Base-by-base conservation (phyloP, 2,888 invertebrate species). In the Aleiodes testaceus region DNA sequence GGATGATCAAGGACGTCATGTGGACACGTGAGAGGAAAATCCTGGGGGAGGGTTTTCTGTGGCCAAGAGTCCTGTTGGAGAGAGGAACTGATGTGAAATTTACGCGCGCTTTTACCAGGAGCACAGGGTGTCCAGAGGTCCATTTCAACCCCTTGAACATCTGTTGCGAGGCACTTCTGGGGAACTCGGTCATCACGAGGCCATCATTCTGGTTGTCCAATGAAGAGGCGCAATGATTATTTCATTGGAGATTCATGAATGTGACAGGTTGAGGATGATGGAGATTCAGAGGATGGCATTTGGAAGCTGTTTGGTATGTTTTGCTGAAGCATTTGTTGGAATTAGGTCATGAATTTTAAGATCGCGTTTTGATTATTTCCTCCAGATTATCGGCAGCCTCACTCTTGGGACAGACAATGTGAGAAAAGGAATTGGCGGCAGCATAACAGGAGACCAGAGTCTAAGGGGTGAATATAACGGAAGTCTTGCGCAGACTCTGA, bases 341-440 rank as follows among this genome's bases (percentile, higher is more conserved):
- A 16, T n/a, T n/a, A n/a, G n/a, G n/a, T n/a, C n/a, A n/a, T n/a
- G n/a, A n/a, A n/a, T n/a, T n/a, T n/a, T n/a, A n/a, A n/a, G n/a
- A n/a, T n/a, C n/a, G n/a, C n/a, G n/a, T n/a, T 5, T 26, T 26
- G 26, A 26, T 5, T 2, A 36, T 5, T 42, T 52, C 7, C 53
- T 22, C 14, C 30, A 30, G 7, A 16, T 36, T 36, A 1, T 59
- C 18, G 12, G 1, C 1, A 20, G 20, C n/a, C n/a, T 16, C 16
- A 59, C 14, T 36, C 14, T 55, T 42, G n/a, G 30, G 7, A 44
- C 20, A 65, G 55, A 45, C 11, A 44, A 42, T 53, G 14, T 30
- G 82, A 79, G 83, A 80, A 82, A 82, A 83, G 83, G 80, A 84
- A 83, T 77, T 76, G 80, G 84, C 84, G 84, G 83, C 78, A 83